phyloP scores from a whole-genome alignment of 2,113 vertebrate species.

The Meleagris gallopavo region DNA sequence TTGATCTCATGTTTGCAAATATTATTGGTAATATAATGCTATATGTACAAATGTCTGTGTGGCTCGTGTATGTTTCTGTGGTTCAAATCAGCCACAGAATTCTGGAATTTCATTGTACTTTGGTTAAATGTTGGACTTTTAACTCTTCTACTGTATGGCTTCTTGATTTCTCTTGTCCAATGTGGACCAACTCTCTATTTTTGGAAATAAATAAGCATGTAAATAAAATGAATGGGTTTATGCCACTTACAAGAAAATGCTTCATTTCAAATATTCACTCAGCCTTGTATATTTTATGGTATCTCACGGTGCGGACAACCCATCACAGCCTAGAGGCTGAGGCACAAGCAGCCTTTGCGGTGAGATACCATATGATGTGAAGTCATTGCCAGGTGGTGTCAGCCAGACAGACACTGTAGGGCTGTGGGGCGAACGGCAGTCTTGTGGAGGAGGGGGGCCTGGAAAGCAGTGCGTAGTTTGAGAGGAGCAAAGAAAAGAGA shows the following conservation, averaged over 20 bases:
- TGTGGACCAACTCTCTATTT: slow-evolving; percentile 70
- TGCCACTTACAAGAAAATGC: slow-evolving; percentile 71
- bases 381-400: slow-evolving; percentile 32
- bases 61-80: slow-evolving; percentile 71
- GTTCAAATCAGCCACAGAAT: slow-evolving; percentile 62
- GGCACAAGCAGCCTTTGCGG: background rate
- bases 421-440: background rate
- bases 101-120: slow-evolving; percentile 71
- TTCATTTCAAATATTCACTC: slow-evolving; percentile 59
- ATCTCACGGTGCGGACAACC: background rate
- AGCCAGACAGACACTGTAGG: background rate
- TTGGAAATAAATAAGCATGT: slow-evolving; percentile 74
- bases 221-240: slow-evolving; percentile 74
- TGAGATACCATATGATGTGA: slow-evolving; percentile 64
- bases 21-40: slow-evolving; percentile 73
- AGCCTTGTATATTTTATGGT: slow-evolving; percentile 66
- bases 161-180: slow-evolving; percentile 65
- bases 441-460: background rate
- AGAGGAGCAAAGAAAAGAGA: slow-evolving; percentile 30
- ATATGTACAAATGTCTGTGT: slow-evolving; percentile 70
- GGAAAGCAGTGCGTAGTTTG: background rate
- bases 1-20: slow-evolving; percentile 77
- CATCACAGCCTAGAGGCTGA: background rate
- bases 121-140: slow-evolving; percentile 70
- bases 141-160: slow-evolving; percentile 67